phyloP scores from a whole-genome alignment of 2,797 vertebrate species.

The Tauraco hartlaubi region DNA sequence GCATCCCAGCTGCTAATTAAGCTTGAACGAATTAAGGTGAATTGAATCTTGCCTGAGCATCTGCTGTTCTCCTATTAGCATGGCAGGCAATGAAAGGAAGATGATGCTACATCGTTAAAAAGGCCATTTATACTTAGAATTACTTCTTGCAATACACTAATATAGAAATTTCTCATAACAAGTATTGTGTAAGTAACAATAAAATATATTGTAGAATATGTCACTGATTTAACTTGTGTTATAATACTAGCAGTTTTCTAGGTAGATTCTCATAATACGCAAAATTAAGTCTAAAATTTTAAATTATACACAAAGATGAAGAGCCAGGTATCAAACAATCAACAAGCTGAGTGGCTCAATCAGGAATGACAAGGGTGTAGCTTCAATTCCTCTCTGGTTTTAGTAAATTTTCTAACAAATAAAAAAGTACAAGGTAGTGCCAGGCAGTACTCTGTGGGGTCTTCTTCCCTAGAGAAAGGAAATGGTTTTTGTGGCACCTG shows the following conservation, averaged over 20 bases:
- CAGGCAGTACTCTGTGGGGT: not conserved
- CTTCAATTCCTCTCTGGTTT: not conserved
- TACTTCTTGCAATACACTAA: not conserved
- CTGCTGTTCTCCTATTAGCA: slow-evolving; percentile 75
- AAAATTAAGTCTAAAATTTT: not conserved
- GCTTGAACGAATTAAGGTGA: slow-evolving; percentile 82
- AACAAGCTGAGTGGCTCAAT: not conserved
- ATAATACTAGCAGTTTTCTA: not conserved
- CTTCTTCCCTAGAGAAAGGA: not conserved
- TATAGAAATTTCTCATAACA: not conserved
- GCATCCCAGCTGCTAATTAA: slow-evolving; percentile 82
- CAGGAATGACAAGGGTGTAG: not conserved
- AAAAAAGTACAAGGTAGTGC: not conserved
- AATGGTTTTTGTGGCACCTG: not conserved
- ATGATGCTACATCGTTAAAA: slow-evolving; percentile 62
- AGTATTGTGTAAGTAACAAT: not conserved
- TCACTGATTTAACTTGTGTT: not conserved
- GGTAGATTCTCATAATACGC: not conserved
- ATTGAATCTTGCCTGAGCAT: slow-evolving; percentile 81
- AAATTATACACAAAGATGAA: not conserved
- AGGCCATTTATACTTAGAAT: slow-evolving; percentile 55
- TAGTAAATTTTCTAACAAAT: not conserved
- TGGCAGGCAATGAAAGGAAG: slow-evolving; percentile 55
- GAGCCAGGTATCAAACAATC: not conserved
- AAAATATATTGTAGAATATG: not conserved